Evolutionary conservation across 2,113 vertebrate genomes (phyloP).

Genomic region (Chaetodon trifascialis): DNA sequence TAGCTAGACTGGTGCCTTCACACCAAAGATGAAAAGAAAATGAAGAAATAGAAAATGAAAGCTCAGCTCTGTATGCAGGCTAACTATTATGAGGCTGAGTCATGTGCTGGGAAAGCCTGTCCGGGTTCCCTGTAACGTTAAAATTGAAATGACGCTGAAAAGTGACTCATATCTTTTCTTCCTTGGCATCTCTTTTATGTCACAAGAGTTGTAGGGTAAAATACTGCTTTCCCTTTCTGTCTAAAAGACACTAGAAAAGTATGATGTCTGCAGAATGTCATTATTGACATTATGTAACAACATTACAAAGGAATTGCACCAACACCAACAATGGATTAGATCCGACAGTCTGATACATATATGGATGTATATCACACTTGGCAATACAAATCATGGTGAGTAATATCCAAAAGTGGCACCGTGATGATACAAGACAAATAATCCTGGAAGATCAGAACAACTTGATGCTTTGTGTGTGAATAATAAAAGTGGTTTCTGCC

Average conservation of each 20-base stretch:
- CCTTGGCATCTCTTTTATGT: neutral
- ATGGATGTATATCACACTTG: neutral
- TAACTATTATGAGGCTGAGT: conserved; percentile 31
- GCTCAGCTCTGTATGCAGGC: neutral
- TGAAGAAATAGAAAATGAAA: neutral
- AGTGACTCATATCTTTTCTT: conserved; percentile 21
- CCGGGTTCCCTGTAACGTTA: neutral
- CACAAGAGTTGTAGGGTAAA: neutral
- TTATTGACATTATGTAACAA: neutral
- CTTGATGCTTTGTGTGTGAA: neutral
- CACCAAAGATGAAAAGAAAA: neutral
- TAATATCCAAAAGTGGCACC: neutral
- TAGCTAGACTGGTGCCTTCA: conserved; percentile 1
- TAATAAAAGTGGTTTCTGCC: neutral
- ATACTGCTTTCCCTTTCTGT: neutral
- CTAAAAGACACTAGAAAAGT: neutral
- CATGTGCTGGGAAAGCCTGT: conserved; percentile 24
- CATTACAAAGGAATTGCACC: neutral
- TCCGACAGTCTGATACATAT: neutral
- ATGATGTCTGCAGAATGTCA: neutral
- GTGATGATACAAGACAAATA: neutral
- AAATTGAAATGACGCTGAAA: neutral
- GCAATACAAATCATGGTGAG: neutral
- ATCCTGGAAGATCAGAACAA: neutral
- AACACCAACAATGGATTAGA: neutral